These are phyloP conservation scores for Psococerastis gibbosa DNA, from an alignment of 2,888 invertebrate species.

Conservation along the genomic window DNA sequence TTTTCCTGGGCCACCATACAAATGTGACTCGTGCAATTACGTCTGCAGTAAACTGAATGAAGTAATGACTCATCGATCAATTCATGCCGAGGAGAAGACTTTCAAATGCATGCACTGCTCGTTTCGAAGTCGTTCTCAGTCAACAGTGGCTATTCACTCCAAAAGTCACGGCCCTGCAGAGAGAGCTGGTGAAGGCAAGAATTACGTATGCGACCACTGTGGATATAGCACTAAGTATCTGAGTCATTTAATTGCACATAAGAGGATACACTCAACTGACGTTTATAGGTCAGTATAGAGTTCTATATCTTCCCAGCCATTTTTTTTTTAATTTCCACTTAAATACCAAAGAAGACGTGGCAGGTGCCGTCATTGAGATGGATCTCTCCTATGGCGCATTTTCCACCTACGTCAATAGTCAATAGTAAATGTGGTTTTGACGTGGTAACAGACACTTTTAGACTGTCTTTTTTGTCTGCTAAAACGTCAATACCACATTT, in stretches of 20 bases:
- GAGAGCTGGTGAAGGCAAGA: constrained; percentile 23
- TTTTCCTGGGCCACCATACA: constrained; percentile 41
- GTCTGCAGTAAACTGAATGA: constrained; percentile 2
- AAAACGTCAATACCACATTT: no score
- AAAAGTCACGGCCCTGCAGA: constrained; percentile 3
- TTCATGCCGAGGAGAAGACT: constrained; percentile 31
- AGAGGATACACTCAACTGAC: constrained; percentile 37
- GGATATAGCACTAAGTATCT: constrained; percentile 45
- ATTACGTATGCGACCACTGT: constrained; percentile 43
- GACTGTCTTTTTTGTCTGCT: no score
- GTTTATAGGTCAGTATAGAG: constrained; percentile 8
- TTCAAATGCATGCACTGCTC: constrained; percentile 30
- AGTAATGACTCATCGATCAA: constrained; percentile 1
- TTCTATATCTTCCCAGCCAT: no score
- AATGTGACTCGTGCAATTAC: constrained; percentile 34
- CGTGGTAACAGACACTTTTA: no score
- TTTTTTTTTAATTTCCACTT: no score
- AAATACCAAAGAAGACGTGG: no score
- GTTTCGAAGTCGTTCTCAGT: constrained; percentile 15
- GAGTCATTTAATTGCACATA: constrained; percentile 43
- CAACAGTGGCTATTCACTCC: constrained; percentile 16
- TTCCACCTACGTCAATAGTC: no score
- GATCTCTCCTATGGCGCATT: no score
- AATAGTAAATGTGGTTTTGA: no score
- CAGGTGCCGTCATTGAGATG: no score